A percentile compares a stretch with the other conserved stretches of the same genome.
These are phyloP conservation scores for Cepaea nemoralis DNA, from an alignment of 1,140 invertebrate species.

Conservation along the genomic window DNA sequence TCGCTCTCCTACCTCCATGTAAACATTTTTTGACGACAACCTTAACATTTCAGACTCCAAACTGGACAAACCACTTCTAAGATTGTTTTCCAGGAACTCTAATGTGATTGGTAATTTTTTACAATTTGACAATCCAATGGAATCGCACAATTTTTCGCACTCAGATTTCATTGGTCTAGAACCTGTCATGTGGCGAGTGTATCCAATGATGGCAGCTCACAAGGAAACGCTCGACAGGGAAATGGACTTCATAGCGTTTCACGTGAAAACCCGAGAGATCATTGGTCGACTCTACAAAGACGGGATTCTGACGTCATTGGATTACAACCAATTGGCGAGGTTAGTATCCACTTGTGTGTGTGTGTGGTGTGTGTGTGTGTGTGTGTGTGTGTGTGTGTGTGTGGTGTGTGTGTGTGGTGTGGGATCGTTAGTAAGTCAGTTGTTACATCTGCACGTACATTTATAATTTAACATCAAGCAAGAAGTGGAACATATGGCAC, in stretches of 20 bases:
- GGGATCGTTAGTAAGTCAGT: too few relatives aligned
- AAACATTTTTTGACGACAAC: background rate
- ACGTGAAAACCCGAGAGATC: background rate
- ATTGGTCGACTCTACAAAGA: background rate
- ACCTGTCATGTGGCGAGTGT: background rate
- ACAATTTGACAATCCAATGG: background rate
- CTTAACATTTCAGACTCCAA: background rate
- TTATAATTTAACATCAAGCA: too few relatives aligned
- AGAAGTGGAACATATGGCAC: too few relatives aligned
- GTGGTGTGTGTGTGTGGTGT: background rate
- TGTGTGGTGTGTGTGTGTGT: background rate
- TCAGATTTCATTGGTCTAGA: background rate
- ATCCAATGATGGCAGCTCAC: background rate
- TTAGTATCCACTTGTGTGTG: too few relatives aligned
- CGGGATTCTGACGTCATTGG: background rate
- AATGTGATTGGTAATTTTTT: background rate
- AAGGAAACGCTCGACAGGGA: background rate
- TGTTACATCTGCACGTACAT: too few relatives aligned
- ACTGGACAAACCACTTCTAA: background rate
- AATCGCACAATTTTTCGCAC: background rate
- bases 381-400: background rate
- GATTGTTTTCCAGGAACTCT: background rate
- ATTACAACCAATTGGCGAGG: background rate
- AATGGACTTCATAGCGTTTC: background rate
- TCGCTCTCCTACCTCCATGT: background rate